Conservation (phyloP, 2,888 invertebrate species). For the Phyto melanocephala region DNA sequence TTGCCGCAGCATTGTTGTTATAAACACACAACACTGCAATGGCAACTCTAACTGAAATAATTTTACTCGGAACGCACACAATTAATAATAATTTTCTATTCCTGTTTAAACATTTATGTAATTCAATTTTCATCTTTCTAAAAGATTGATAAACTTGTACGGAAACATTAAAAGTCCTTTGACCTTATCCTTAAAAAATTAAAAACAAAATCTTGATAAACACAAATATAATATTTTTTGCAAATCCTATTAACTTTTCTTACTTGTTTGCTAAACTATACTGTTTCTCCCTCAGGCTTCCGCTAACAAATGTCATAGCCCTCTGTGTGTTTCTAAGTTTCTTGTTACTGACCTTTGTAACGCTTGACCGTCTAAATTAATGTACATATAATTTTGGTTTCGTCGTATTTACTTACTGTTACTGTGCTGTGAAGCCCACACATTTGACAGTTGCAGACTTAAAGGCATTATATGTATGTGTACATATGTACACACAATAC, state of each 20-base stretch:
- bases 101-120: too few relatives aligned
- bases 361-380: constrained; percentile 25
- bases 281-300: not conserved
- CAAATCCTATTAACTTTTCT: constrained; percentile 19
- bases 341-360: constrained; percentile 29
- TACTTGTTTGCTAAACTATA: not conserved
- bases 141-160: too few relatives aligned
- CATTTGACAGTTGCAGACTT: constrained; percentile 22
- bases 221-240: constrained; percentile 19
- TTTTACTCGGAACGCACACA: too few relatives aligned
- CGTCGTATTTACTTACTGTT: not conserved
- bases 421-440: not conserved
- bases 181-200: too few relatives aligned
- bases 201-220: constrained; percentile 31
- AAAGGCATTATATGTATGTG: constrained; percentile 5
- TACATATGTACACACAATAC: not conserved
- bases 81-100: too few relatives aligned
- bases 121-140: too few relatives aligned
- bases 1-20: too few relatives aligned
- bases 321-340: not conserved
- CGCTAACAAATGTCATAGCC: not conserved
- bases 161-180: not conserved
- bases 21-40: too few relatives aligned
- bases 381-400: not conserved
- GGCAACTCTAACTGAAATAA: too few relatives aligned